Conservation (phyloP, 2,797 vertebrate species). For the Esox masquinongy region DNA sequence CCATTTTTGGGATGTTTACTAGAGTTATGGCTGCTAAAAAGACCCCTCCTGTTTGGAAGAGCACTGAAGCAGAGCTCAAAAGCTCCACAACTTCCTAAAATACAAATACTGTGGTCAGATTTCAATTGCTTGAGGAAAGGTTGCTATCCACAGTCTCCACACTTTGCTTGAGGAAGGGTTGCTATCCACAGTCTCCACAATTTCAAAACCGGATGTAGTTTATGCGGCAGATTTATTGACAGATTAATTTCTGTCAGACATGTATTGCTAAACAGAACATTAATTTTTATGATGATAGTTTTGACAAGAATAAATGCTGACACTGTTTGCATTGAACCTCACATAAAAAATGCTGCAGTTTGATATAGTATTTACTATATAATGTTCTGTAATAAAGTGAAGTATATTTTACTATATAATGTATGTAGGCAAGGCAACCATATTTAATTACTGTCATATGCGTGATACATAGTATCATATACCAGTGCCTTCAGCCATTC, state of each 20-base stretch:
- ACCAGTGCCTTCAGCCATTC: too few species aligned
- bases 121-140: background rate
- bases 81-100: background rate
- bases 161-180: background rate
- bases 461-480: too few species aligned
- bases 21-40: background rate
- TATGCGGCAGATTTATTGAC: background rate
- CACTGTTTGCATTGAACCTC: background rate
- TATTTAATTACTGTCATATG: too few species aligned
- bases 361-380: too few species aligned
- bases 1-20: background rate
- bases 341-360: too few species aligned
- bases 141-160: background rate
- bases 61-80: constrained; percentile 3
- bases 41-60: background rate
- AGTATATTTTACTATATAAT: too few species aligned
- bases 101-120: constrained; percentile 7
- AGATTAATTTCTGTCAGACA: constrained; percentile 1
- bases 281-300: constrained; percentile 30
- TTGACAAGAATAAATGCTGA: constrained; percentile 21
- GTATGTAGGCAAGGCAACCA: too few species aligned
- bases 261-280: background rate
- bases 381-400: too few species aligned
- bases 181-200: background rate
- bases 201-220: background rate